Percentiles rank a stretch among this genome's conserved stretches.
Conservation (phyloP, 1,140 invertebrate species). For the Micrasema longulum region DNA sequence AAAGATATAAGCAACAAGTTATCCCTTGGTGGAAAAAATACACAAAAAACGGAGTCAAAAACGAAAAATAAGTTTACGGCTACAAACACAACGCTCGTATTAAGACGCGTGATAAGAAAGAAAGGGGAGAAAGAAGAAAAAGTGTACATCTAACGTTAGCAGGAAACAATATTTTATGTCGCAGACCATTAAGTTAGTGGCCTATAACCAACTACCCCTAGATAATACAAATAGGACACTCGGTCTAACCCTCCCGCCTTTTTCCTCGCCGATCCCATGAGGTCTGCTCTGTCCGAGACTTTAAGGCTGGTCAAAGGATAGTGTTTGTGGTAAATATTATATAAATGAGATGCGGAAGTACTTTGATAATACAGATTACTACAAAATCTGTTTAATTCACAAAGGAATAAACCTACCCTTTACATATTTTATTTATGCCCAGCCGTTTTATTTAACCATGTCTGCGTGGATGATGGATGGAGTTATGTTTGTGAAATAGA, state of each 20-base stretch:
- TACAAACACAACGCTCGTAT: conserved; percentile 3
- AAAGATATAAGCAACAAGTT: conserved; percentile 9
- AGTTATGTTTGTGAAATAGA: too few species aligned
- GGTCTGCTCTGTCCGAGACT: not conserved
- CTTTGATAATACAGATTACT: not conserved
- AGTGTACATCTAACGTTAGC: conserved; percentile 38
- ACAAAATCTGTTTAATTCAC: too few species aligned
- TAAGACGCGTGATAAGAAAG: conserved; percentile 18
- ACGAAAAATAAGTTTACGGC: not conserved
- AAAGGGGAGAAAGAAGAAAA: conserved; percentile 24
- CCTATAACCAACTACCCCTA: conserved; percentile 43
- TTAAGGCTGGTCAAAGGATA: not conserved
- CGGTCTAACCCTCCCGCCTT: conserved; percentile 8
- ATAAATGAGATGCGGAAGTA: not conserved
- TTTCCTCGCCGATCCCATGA: not conserved
- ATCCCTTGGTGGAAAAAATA: not conserved
- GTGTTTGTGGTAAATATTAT: not conserved
- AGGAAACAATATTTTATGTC: conserved; percentile 49
- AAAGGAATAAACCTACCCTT: too few species aligned
- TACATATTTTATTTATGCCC: too few species aligned
- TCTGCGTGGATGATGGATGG: too few species aligned
- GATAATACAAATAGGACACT: conserved; percentile 47
- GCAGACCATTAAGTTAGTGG: conserved; percentile 43
- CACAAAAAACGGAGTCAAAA: not conserved
- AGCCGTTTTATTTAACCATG: too few species aligned